phyloP scores from a whole-genome alignment of 2,797 vertebrate species.

The Lacerta bilineata region DNA sequence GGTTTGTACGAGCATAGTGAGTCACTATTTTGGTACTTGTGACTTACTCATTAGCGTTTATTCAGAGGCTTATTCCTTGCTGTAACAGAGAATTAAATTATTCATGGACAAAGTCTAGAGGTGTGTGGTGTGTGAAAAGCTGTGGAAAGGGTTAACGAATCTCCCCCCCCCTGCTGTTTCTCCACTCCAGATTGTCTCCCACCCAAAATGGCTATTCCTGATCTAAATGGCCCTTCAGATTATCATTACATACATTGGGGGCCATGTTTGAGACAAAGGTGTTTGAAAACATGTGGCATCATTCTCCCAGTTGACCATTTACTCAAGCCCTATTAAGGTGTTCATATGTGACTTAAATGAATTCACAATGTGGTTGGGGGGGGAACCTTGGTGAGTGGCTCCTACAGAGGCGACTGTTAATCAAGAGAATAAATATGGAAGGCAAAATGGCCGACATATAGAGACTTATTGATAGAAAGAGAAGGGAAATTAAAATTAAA shows the following conservation, averaged over 20 bases:
- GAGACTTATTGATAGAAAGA: too few species aligned
- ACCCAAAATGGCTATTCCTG: background rate
- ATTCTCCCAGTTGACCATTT: background rate
- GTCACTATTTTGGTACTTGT: constrained; percentile 2
- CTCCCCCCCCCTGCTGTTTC: background rate
- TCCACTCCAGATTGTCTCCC: background rate
- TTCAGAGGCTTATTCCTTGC: constrained; percentile 3
- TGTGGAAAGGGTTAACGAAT: background rate
- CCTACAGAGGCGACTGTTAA: too few species aligned
- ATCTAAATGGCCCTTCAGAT: background rate
- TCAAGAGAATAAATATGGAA: too few species aligned
- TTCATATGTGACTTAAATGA: too few species aligned
- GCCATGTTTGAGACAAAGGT: background rate
- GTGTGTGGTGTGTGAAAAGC: background rate
- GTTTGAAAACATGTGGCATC: background rate
- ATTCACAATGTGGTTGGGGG: too few species aligned
- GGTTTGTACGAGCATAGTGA: background rate
- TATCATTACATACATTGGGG: background rate
- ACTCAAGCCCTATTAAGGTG: too few species aligned
- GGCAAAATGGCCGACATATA: too few species aligned
- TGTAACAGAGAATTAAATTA: background rate
- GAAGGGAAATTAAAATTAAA: too few species aligned
- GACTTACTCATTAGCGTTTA: background rate
- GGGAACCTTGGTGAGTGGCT: too few species aligned
- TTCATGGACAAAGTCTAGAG: background rate